A percentile compares a stretch with the other conserved stretches of the same genome.
phyloP scores from a whole-genome alignment of 2,888 invertebrate species.

The Caradrina kadenii region DNA sequence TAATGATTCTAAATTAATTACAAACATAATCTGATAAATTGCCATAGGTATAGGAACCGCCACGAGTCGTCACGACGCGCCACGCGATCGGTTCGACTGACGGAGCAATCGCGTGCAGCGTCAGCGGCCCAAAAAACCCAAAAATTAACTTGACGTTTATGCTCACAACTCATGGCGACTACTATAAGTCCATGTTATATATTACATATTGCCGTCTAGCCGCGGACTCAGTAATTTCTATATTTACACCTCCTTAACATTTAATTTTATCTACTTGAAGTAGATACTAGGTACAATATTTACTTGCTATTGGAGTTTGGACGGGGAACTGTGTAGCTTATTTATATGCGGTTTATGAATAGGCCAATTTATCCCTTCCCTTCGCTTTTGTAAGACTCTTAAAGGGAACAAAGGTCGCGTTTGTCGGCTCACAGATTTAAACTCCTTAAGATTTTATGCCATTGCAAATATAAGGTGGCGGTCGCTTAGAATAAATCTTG shows the following conservation, averaged over 20 bases:
- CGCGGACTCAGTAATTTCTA: constrained; percentile 40
- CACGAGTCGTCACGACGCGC: no score
- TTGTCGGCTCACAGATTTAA: not conserved
- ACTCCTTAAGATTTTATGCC: not conserved
- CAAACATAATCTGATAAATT: constrained; percentile 31
- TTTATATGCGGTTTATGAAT: constrained; percentile 25
- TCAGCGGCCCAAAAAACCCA: no score
- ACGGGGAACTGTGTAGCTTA: constrained; percentile 35
- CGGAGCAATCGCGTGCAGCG: no score
- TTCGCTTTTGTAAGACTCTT: constrained; percentile 17
- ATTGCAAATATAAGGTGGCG: not conserved
- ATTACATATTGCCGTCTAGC: constrained; percentile 27
- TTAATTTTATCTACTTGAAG: constrained; percentile 5
- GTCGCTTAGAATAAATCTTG: not conserved
- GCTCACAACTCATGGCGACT: no score
- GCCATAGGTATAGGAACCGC: no score
- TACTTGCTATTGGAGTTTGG: constrained; percentile 44
- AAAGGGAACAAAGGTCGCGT: constrained; percentile 37
- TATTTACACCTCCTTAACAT: constrained; percentile 43
- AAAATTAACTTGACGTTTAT: no score
- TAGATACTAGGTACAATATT: constrained; percentile 29
- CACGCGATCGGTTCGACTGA: no score
- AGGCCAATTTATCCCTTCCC: constrained; percentile 16
- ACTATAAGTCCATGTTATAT: constrained; percentile 1
- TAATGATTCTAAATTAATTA: constrained; percentile 44